These are phyloP conservation scores for Eueremaeus valkanovi DNA, from an alignment of 2,888 invertebrate species.

Conservation along the genomic window DNA sequence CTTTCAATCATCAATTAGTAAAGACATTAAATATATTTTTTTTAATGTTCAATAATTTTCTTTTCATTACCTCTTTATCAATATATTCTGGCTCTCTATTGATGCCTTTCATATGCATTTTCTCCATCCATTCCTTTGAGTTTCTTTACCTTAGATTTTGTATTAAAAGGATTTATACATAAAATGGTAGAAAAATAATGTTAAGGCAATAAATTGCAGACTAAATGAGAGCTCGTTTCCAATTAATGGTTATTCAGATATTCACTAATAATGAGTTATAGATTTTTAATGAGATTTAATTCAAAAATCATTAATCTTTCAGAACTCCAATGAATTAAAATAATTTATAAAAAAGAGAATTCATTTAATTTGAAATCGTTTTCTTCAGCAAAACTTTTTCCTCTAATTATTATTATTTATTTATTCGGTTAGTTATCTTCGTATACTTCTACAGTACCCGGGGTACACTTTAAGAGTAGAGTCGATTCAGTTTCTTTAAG, in stretches of 20 bases:
- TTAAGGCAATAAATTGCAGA: neutral
- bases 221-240: neutral
- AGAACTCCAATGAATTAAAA: neutral
- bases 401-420: no score
- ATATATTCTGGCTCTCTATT: neutral
- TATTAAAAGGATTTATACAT: neutral
- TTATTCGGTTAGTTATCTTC: no score
- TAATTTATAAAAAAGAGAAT: neutral
- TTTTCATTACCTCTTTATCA: neutral
- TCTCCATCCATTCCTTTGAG: neutral
- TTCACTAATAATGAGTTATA: neutral
- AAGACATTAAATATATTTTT: neutral
- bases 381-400: no score
- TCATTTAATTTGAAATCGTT: no score
- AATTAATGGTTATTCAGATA: no score
- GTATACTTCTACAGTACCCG: no score
- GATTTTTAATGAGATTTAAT: neutral
- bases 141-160: slow-evolving; percentile 1
- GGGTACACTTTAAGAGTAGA: no score
- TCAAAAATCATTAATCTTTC: neutral
- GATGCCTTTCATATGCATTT: neutral
- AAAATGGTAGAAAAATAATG: neutral
- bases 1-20: slow-evolving; percentile 10
- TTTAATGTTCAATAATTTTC: neutral
- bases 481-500: no score